Base-by-base conservation (phyloP, 2,888 invertebrate genomes). In the Caenorhabditis wallacei region DNA sequence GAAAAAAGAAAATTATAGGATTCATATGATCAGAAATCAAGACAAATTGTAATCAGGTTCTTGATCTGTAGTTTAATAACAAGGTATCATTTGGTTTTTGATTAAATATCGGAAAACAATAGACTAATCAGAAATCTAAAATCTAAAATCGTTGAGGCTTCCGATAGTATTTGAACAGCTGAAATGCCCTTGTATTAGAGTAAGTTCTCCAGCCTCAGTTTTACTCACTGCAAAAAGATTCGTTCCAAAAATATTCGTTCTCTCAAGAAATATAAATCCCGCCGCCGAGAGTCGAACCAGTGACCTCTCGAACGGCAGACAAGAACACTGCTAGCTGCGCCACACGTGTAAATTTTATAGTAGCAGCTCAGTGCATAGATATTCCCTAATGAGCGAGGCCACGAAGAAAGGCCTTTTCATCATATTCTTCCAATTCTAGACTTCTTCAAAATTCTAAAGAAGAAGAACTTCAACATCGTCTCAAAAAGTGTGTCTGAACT, bases 401-500 rank as follows among this genome's bases (percentile, higher is more conserved):
- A n/a, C n/a, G n/a, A n/a, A 48, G 2, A 48, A 13, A 18, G 18
- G 18, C 46, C 13, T 37, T 40, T 13, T 18, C 53, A 11, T 24
- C 56, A 7, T 13, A 13, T 48, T 20, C 18, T 22, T 46, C 30
- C 35, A 35, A 20, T 35, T 64, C 48, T 48, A 40, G n/a, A 46
- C 16, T n/a, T 61, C 40, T 46, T 24, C 61, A 46, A 30, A 26
- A 48, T 63, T 26, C 46, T 43, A n/a, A n/a, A n/a, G n/a, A n/a
- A n/a, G n/a, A n/a, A n/a, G 40, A 43, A 61, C 63, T 63, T 48
- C 43, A 63, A 24, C 63, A 43, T 63, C 26, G 43, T 46, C 46
- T 40, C 51, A 46, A 69, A 56, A 69, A 69, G 54, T 43, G 54
- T 43, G 54, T 57, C 51, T n/a, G 18, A 40, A 57, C 16, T 35